Evolutionary conservation across 2,113 vertebrate species (phyloP), one percentile per base, ranked within the genome.

Genomic region (Brienomyrus brachyistius): DNA sequence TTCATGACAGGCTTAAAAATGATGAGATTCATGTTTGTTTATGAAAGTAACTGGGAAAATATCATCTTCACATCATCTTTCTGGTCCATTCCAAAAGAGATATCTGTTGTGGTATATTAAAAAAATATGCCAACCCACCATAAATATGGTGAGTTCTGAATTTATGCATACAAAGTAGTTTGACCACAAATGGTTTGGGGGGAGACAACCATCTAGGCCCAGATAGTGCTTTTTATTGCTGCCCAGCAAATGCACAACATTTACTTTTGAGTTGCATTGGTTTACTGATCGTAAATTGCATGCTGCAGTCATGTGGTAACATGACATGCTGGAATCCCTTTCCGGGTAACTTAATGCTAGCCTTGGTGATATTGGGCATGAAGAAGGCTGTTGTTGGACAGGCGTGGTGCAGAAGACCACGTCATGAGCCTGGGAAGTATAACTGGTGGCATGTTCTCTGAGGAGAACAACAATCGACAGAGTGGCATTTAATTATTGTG

Each of bases 321-420:
- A 1, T 82, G n/a, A 59, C 62, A 86, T 45, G 51, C 17, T 40
- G 66, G 62, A 86, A 62, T 89, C 56, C 82, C 87, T 74, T 88
- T 84, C 87, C 89, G 90, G 90, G 87, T 59, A 90, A 89, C 90
- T 92, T 89, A 92, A 54, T 83, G 86, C 19, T 51, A 21, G 88
- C 80, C 80, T 88, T 90, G 84, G 90, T 90, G 91, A 89, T 83
- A 89, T 86, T 88, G 87, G 80, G 54, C 52, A 48, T 19, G 35
- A 88, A 86, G 83, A 47, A 91, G 80, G 80, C 77, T 90, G 59
- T 27, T 50, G 89, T 89, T 85, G 89, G 89, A 87, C 35, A 43
- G 74, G 74, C 74, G 19, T 35, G 74, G 74, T 17, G 74, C 74
- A 43, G 86, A 27, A 54, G 31, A 87, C 27, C 13, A 35, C 51